Evolutionary conservation across 2,797 vertebrate genomes (phyloP), one percentile per base, ranked within the genome.

Genomic region (Huso huso): DNA sequence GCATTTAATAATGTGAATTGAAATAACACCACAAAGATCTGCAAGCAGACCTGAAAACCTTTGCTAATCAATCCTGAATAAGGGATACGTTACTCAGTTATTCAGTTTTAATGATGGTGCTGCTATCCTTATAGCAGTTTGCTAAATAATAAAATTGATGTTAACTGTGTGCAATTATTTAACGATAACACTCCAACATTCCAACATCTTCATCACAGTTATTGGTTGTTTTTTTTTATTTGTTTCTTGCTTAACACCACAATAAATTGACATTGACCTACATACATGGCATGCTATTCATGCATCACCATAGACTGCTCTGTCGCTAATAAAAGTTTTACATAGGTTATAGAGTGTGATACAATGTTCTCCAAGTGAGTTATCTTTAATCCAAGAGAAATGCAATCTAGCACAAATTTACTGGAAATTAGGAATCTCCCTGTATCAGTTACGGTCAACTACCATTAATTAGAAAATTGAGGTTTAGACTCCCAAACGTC

Each of bases 401-500:
- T n/a, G 6, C 55, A 9, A 58, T 58, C 55, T 15, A 10, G 5
- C 55, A 58, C 55, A 58, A 58, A 58, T 58, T 58, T 58, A n/a
- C 15, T 7, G 12, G 55, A 13, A 58, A 58, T 58, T 58, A 11
- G 12, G 55, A 58, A 13, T 58, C 55, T 58, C 55, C 12, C 15
- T n/a, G 12, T 13, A 58, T 73, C 49, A 55, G 69, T 75, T 76
- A 76, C 6, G 55, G 55, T 58, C 55, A 58, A 58, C 55, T 58
- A 58, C 7, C 55, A 58, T 58, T 58, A 58, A 58, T 58, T 58
- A 58, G 8, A 53, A 58, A 58, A 58, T 58, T 3, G 55, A 58
- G 8, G 55, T 58, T 58, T 58, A 37, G n/a, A n/a, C 55, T 58
- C 55, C 55, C 55, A 58, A 58, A 58, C 8, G 55, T 58, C 55